Conservation (phyloP, 2,888 invertebrate genomes). For the Liposcelis brunnea region DNA sequence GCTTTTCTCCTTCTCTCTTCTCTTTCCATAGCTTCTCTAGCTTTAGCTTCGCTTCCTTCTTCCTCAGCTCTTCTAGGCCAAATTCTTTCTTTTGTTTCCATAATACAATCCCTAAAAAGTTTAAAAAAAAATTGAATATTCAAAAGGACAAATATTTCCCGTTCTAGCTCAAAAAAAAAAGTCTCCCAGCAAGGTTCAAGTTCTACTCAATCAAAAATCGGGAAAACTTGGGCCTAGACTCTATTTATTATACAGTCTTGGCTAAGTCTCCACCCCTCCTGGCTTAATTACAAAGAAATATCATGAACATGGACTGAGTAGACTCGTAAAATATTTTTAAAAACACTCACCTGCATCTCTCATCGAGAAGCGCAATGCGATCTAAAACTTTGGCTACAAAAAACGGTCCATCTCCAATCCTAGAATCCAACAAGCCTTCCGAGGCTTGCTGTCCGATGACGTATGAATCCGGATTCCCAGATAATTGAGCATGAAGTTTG, state of each 20-base stretch:
- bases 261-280: too few relatives aligned
- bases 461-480: conserved; percentile 68
- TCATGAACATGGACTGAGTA: too few relatives aligned
- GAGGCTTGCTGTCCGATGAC: conserved; percentile 22
- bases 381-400: conserved; percentile 68
- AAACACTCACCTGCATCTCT: conserved; percentile 32
- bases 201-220: too few relatives aligned
- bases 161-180: too few relatives aligned
- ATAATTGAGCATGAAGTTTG: conserved; percentile 78
- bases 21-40: conserved; percentile 50
- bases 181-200: too few relatives aligned
- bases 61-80: conserved; percentile 75
- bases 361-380: conserved; percentile 53
- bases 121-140: background rate
- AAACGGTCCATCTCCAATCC: conserved; percentile 71
- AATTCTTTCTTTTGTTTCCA: conserved; percentile 49
- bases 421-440: conserved; percentile 21
- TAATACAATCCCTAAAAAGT: conserved; percentile 38
- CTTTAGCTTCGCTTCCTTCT: conserved; percentile 38
- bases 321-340: background rate
- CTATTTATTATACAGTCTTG: too few relatives aligned
- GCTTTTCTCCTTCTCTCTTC: conserved; percentile 72
- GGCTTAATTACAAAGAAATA: too few relatives aligned
- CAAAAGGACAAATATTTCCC: too few relatives aligned
- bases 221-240: too few relatives aligned